Percentiles rank a stretch among this genome's conserved stretches.
Conservation (phyloP, 2,888 invertebrate species). For the Aquatica leii region DNA sequence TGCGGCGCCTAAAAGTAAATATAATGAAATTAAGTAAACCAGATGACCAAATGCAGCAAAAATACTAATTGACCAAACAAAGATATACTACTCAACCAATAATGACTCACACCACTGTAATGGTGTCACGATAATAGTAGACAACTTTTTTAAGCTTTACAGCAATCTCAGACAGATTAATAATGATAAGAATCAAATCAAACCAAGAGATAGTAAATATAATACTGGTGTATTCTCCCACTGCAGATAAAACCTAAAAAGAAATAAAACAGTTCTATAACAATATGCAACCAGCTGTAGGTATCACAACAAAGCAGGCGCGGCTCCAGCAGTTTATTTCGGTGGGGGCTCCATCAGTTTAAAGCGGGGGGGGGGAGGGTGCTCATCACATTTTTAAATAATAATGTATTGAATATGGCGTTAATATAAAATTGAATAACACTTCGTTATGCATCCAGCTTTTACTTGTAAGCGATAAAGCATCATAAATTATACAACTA, state of each 20-base stretch:
- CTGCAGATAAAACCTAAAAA: conserved; percentile 3
- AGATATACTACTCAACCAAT: conserved; percentile 25
- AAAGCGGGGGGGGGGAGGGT: too few relatives aligned
- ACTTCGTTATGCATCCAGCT: too few relatives aligned
- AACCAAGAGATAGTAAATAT: conserved; percentile 10
- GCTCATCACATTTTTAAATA: too few relatives aligned
- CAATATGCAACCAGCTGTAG: conserved; percentile 19
- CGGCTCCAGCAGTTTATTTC: too few relatives aligned
- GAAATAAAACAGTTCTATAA: conserved; percentile 25
- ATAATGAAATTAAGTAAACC: too few relatives aligned
- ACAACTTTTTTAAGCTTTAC: conserved; percentile 8
- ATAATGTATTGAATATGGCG: too few relatives aligned
- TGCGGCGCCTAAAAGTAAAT: conserved; percentile 12
- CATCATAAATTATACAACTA: too few relatives aligned
- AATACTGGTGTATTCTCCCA: conserved; percentile 23
- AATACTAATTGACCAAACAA: too few relatives aligned
- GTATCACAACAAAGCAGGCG: too few relatives aligned
- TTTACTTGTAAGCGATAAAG: too few relatives aligned
- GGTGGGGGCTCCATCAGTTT: too few relatives aligned
- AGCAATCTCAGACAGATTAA: conserved; percentile 14
- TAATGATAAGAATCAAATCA: conserved; percentile 6
- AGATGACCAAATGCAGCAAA: neutral
- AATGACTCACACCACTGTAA: conserved; percentile 13
- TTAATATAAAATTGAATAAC: too few relatives aligned
- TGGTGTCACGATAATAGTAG: conserved; percentile 17